phyloP scores from a whole-genome alignment of 2,888 invertebrate species.

The Eugnorisma glareosa region DNA sequence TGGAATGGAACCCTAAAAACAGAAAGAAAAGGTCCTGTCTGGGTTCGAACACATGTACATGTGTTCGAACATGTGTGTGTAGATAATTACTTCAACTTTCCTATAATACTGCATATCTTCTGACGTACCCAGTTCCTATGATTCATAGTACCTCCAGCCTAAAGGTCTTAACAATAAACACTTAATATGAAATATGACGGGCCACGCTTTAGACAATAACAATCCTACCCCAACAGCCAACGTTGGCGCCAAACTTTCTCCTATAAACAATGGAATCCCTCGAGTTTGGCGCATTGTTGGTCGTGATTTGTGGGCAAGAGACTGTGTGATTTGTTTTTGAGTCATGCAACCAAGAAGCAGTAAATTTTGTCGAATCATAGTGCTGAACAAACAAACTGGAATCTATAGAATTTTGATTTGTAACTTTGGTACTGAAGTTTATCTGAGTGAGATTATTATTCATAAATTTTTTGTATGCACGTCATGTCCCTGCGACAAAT shows the following conservation, averaged over 20 bases:
- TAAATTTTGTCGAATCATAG: conserved; percentile 27
- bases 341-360: conserved; percentile 23
- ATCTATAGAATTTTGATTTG: conserved; percentile 14
- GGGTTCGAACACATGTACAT: neutral
- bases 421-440: neutral
- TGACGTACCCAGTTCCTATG: conserved; percentile 2
- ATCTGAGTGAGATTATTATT: too few relatives aligned
- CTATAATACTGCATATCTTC: neutral
- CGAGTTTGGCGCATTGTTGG: conserved; percentile 55
- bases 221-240: conserved; percentile 32
- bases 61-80: too few relatives aligned
- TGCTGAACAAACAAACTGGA: conserved; percentile 15
- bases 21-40: neutral
- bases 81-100: neutral
- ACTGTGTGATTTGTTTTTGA: conserved; percentile 46
- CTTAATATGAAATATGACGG: conserved; percentile 59
- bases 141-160: conserved; percentile 20
- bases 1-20: neutral
- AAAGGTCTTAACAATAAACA: conserved; percentile 36
- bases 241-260: conserved; percentile 54
- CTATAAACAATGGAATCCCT: conserved; percentile 44
- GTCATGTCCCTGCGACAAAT: too few relatives aligned
- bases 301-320: conserved; percentile 32
- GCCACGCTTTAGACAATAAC: conserved; percentile 39
- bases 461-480: too few relatives aligned